phyloP scores from a whole-genome alignment of 92 coral and sea anemone genomes.

The Pocillopora grandis region DNA sequence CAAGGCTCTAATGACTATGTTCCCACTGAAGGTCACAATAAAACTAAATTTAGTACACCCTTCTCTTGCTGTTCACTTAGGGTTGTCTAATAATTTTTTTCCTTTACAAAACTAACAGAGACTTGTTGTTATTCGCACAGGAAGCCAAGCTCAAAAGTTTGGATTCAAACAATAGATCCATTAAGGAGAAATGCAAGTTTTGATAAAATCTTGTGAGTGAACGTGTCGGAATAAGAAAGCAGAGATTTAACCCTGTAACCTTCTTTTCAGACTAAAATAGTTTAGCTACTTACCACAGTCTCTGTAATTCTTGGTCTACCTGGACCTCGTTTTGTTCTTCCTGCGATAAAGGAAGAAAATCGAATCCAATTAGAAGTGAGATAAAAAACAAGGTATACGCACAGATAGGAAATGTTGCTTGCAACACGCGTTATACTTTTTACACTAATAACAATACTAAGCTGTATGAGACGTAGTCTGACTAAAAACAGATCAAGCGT shows the following conservation, averaged over 20 bases:
- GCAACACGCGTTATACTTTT: constrained; percentile 17
- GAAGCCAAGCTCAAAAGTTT: background rate
- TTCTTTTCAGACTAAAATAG: background rate
- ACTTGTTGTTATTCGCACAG: constrained; percentile 1
- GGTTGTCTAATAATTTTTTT: background rate
- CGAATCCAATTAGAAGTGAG: background rate
- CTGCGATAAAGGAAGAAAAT: constrained; percentile 37
- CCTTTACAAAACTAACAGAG: background rate
- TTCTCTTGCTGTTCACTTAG: background rate
- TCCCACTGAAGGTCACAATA: no score
- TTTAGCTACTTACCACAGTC: constrained; percentile 43
- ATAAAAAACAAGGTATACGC: background rate
- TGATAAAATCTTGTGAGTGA: background rate
- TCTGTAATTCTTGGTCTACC: constrained; percentile 73
- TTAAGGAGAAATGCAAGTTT: background rate
- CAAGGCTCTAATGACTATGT: background rate
- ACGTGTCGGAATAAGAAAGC: background rate
- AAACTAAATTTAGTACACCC: background rate
- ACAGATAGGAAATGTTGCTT: background rate
- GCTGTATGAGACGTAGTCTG: constrained; percentile 38
- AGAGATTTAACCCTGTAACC: constrained; percentile 15
- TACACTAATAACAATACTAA: constrained; percentile 5
- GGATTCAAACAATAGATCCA: constrained; percentile 20
- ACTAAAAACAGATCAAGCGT: background rate
- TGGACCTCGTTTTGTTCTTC: constrained; percentile 76